phyloP scores from a whole-genome alignment of 2,113 vertebrate species.

The Eubucco bourcierii region DNA sequence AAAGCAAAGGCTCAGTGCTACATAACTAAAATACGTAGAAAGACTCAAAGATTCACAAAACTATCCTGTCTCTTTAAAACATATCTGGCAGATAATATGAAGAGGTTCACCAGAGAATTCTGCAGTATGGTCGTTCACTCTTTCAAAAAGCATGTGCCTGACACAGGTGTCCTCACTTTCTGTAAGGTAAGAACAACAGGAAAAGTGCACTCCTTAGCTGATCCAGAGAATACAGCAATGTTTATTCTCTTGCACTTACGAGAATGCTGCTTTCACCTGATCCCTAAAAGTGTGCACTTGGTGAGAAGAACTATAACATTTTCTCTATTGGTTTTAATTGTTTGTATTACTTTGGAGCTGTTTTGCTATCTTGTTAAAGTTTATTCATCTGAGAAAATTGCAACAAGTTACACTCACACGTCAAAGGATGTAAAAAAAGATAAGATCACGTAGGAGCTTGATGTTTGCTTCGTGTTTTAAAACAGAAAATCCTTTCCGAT shows the following conservation, averaged over 20 bases:
- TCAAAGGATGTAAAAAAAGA: slow-evolving; percentile 40
- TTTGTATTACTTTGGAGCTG: neutral
- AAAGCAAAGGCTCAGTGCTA: neutral
- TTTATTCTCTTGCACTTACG: neutral
- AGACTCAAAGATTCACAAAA: neutral
- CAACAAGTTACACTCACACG: neutral
- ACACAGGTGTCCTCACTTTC: neutral
- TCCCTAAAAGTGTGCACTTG: neutral
- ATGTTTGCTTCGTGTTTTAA: slow-evolving; percentile 44
- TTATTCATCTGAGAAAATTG: slow-evolving; percentile 2
- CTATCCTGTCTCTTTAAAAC: neutral
- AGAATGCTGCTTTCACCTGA: neutral
- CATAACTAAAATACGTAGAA: neutral
- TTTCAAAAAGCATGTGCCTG: neutral
- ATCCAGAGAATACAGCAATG: neutral
- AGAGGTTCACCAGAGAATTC: neutral
- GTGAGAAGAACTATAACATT: neutral
- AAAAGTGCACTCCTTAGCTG: neutral
- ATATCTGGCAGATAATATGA: neutral
- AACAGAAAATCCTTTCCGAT: slow-evolving; percentile 28
- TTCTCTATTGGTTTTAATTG: neutral
- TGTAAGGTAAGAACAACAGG: neutral
- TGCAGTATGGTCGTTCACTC: neutral
- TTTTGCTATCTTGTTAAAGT: neutral
- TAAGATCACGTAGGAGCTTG: neutral